phyloP scores from a whole-genome alignment of 2,113 vertebrate genomes.

The Phalacrocorax carbo region DNA sequence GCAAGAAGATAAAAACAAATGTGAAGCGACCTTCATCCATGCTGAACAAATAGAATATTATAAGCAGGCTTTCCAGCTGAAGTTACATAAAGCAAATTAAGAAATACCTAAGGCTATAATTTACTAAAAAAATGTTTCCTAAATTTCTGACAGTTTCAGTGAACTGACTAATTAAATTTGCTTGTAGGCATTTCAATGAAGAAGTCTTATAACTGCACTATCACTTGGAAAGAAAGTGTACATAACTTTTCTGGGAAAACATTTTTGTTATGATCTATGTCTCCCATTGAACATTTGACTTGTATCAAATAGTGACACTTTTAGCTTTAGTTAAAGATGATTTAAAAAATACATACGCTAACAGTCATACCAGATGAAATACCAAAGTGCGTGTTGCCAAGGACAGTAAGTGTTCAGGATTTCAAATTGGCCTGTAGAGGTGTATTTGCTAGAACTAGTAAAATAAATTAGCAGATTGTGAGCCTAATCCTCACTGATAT shows the following conservation, averaged over 20 bases:
- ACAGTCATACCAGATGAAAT: neutral
- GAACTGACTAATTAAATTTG: slow-evolving; percentile 78
- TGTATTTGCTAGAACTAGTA: neutral
- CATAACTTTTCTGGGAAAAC: slow-evolving; percentile 38
- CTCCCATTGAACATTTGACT: slow-evolving; percentile 23
- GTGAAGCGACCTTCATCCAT: slow-evolving; percentile 68
- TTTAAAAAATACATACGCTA: slow-evolving; percentile 10
- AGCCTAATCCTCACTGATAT: neutral
- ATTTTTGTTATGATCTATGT: slow-evolving; percentile 1
- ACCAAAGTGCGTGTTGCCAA: neutral
- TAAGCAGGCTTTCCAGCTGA: slow-evolving; percentile 66
- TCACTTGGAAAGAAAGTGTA: slow-evolving; percentile 63
- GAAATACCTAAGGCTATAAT: slow-evolving; percentile 73
- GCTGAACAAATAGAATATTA: slow-evolving; percentile 74
- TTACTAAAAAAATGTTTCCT: slow-evolving; percentile 72
- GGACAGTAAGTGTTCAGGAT: neutral
- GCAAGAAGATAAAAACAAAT: slow-evolving; percentile 73
- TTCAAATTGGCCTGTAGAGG: too few relatives aligned
- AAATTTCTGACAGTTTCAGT: slow-evolving; percentile 77
- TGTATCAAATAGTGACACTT: slow-evolving; percentile 2
- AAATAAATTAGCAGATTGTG: neutral
- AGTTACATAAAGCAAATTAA: slow-evolving; percentile 75
- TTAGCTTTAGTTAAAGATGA: slow-evolving; percentile 42
- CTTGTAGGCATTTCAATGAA: slow-evolving; percentile 69
- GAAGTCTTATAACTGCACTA: slow-evolving; percentile 47